These are phyloP conservation scores for Paralichthys olivaceus DNA, from an alignment of 2,113 vertebrate species.

Conservation along the genomic window DNA sequence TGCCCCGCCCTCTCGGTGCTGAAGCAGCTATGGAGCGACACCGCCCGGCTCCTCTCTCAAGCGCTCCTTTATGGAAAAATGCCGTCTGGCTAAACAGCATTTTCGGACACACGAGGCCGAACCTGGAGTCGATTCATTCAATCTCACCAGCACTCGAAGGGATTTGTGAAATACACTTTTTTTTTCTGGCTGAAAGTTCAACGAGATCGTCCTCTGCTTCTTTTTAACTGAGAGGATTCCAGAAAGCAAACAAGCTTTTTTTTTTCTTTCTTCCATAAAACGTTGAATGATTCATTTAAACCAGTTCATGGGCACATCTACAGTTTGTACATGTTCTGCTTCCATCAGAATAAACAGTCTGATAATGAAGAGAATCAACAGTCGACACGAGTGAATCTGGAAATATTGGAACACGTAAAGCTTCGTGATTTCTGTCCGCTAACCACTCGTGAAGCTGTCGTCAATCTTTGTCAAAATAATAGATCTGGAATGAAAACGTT, in stretches of 20 bases:
- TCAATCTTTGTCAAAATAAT: too few relatives aligned
- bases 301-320: not conserved
- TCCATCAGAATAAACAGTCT: too few relatives aligned
- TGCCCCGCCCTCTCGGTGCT: not conserved
- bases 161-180: not conserved
- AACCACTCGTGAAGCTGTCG: too few relatives aligned
- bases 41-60: not conserved
- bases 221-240: not conserved
- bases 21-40: not conserved
- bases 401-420: too few relatives aligned
- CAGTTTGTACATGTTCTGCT: not conserved
- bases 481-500: too few relatives aligned
- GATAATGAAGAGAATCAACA: too few relatives aligned
- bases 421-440: too few relatives aligned
- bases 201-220: not conserved
- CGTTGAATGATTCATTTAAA: not conserved
- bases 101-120: not conserved
- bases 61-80: not conserved
- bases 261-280: not conserved
- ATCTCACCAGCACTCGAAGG: too few relatives aligned
- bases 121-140: not conserved
- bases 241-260: not conserved
- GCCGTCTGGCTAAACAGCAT: not conserved
- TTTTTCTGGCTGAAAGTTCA: not conserved
- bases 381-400: too few relatives aligned